These are phyloP conservation scores for Cheilosia vernalis DNA, from an alignment of 2,888 invertebrate genomes.

Conservation along the genomic window DNA sequence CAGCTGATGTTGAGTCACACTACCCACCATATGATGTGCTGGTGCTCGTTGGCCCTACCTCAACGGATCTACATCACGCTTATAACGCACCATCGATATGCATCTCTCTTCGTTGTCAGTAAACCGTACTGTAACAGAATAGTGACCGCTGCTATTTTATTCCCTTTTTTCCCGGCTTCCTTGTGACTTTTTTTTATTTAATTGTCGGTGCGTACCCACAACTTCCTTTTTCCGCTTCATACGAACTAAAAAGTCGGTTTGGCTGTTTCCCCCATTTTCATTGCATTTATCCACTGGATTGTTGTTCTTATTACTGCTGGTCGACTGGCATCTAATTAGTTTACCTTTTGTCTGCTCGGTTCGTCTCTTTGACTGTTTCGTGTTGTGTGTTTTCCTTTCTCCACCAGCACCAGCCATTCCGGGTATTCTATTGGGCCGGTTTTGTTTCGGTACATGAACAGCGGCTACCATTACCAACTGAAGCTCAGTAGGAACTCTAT, in stretches of 20 bases:
- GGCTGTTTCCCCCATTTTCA: conserved; percentile 19
- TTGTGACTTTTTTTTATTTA: conserved; percentile 32
- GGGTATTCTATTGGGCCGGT: conserved; percentile 51
- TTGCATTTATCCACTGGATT: conserved; percentile 30
- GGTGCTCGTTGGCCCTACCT: conserved; percentile 30
- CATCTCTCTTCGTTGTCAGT: conserved; percentile 52
- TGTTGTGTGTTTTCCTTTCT: conserved; percentile 19
- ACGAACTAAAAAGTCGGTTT: conserved; percentile 22
- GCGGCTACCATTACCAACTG: conserved; percentile 13
- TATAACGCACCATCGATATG: conserved; percentile 50
- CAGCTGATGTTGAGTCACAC: conserved; percentile 42
- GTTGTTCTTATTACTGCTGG: conserved; percentile 51
- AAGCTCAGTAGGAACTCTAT: conserved; percentile 13
- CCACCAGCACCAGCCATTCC: conserved; percentile 18
- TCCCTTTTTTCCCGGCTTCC: background rate
- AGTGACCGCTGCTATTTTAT: conserved; percentile 34
- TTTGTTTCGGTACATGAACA: conserved; percentile 67
- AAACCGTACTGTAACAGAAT: background rate
- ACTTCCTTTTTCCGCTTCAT: conserved; percentile 68
- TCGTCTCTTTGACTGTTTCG: conserved; percentile 29
- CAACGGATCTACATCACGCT: conserved; percentile 27
- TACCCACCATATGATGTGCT: conserved; percentile 18
- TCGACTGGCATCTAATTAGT: conserved; percentile 67
- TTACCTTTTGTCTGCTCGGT: conserved; percentile 54
- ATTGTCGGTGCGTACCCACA: conserved; percentile 69